Evolutionary conservation across 2,113 vertebrate genomes (phyloP).

Genomic region (Panthera leo): DNA sequence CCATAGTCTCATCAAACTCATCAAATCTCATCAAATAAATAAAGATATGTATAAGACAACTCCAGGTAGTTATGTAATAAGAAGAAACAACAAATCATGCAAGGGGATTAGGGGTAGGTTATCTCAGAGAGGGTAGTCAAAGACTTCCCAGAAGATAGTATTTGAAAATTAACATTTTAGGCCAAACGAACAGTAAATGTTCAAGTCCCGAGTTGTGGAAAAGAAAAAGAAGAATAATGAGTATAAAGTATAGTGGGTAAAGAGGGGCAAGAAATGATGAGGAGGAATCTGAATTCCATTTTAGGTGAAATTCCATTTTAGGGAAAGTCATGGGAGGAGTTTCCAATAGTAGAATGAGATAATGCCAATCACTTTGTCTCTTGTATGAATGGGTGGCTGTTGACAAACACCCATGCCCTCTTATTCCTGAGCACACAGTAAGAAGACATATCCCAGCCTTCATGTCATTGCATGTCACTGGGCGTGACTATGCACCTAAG

Average conservation of each 20-base stretch:
- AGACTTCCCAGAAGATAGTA: not conserved
- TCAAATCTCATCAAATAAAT: not conserved
- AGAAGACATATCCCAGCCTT: not conserved
- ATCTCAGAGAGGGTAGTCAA: not conserved
- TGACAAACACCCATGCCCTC: not conserved
- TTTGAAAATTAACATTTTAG: conserved; percentile 4
- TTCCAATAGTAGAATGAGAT: not conserved
- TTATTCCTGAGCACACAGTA: not conserved
- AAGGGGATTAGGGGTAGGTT: not conserved
- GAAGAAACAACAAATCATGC: not conserved
- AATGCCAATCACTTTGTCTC: not conserved
- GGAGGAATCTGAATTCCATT: not conserved
- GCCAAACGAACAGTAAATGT: not conserved
- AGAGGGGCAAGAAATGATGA: not conserved
- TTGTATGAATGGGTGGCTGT: not conserved
- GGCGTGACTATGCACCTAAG: not conserved
- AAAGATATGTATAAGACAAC: not conserved
- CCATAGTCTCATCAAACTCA: not conserved
- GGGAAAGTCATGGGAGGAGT: not conserved
- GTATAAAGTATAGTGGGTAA: not conserved
- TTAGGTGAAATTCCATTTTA: not conserved
- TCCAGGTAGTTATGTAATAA: not conserved
- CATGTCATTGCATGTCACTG: not conserved
- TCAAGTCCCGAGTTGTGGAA: not conserved
- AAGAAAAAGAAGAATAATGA: not conserved